Base-by-base conservation (phyloP, 2,888 invertebrate genomes). In the Eulithis prunata region DNA sequence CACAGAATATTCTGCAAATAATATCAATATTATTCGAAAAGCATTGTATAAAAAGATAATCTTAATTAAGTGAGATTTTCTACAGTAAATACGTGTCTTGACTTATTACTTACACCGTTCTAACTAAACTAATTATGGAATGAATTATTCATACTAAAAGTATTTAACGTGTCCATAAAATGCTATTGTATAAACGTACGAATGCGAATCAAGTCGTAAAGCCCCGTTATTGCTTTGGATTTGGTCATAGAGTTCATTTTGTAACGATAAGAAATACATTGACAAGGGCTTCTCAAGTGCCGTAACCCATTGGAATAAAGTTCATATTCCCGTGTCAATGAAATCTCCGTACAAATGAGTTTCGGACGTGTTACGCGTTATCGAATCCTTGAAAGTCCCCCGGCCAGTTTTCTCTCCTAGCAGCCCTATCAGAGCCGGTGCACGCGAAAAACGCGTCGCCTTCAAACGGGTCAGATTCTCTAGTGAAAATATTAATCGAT, bases 401-500 rank as follows among this genome's bases (percentile, higher is more conserved):
- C 6, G 93, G 93, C 93, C 93, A 93, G 78, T 93, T 93, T 69
- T 93, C 93, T 1, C 93, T 75, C 0, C 90, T 74, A 46, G 93
- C 93, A 1, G 83, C 93, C 8, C 90, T 80, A 63, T 92, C 93
- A 0, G 93, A 92, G 0, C 93, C 93, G 0, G 93, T 92, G 72
- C 92, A 91, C 11, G 94, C 95, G 82, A 98, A 98, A 88, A 98
- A 98, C 74, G 97, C 97, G 76, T 97, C 97, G 61, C 97, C 97
- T 75, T 97, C 98, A 80, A 98, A 98, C 1, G 98, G 98, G 89
- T 98, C 98, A 54, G 95, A 95, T 80, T 97, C 97, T 58, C 97
- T 94, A 4, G 96, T 96, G 89, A 98, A 98, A 77, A 98, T 98
- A 86, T 98, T 97, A 8, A 97, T 96, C 4, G 97, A 97, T 82